Base-by-base conservation (phyloP, 2,113 vertebrate genomes). In the Cavia porcellus region DNA sequence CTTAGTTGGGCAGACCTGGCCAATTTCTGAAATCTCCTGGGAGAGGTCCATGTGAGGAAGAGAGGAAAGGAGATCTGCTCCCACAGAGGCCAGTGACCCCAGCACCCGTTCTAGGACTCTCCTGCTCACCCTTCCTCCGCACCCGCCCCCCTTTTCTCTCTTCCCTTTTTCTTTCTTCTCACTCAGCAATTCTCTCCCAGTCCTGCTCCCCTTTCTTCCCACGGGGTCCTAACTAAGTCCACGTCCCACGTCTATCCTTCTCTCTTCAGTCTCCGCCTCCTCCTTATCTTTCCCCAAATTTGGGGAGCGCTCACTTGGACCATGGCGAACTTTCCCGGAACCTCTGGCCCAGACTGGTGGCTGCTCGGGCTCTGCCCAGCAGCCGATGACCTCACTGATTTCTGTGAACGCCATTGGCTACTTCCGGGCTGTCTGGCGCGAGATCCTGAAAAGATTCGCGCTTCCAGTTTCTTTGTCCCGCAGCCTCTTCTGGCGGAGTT, bases 381-480 rank as follows among this genome's bases (percentile, higher is more conserved):
- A 92, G 61, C 96, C 1, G 25, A 32, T 98, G 97, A 96, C 45
- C 83, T 97, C 96, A 97, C 94, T 20, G 62, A 30, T 20, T 38
- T 15, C 32, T 38, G 35, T 30, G 50, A 45, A 64, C 4, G 9
- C 83, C 93, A 98, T 98, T 98, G 96, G 97, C 83, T 96, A 6
- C 52, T 68, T 47, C 10, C 1, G 93, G 30, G 86, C 24, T 17
- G 38, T 52, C 35, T 62, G 94, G 93, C 92, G 86, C 88, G 95
- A 97, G 89, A 86, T 75, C 52, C 9, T 70, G 89, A 68, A 92
- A 68, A 32, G 92, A 35, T 59, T 70, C n/a, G 4, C 17, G 3
- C 15, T 19, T 42, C 59, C 1, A 32, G 5, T 68, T 89, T 93
- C 96, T 98, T 97, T 97, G 97, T 97, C 95, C 96, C 61, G 62